Conservation (phyloP, 1,140 invertebrate species). For the Medauroidea extradentata region DNA sequence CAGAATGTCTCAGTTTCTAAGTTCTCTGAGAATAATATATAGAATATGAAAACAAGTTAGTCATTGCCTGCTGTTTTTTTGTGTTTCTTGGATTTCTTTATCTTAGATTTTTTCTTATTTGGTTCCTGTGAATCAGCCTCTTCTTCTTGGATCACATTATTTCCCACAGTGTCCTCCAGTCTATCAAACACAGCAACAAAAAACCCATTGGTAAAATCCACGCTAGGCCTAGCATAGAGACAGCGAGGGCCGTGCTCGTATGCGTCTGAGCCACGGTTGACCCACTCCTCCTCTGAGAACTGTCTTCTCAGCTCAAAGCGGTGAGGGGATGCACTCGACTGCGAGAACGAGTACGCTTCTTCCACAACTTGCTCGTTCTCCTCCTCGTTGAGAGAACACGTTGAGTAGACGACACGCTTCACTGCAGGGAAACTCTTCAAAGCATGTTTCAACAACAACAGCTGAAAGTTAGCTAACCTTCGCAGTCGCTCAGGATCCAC, state of each 20-base stretch:
- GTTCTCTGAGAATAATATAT: no score
- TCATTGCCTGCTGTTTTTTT: no score
- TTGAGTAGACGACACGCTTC: conserved; percentile 88
- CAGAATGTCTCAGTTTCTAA: no score
- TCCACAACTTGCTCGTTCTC: conserved; percentile 89
- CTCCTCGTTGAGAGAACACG: conserved; percentile 83
- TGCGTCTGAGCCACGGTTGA: conserved; percentile 58
- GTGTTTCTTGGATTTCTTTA: no score
- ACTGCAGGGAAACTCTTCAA: conserved; percentile 76
- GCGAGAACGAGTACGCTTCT: conserved; percentile 36
- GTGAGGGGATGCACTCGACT: background rate
- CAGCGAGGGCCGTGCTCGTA: conserved; percentile 65
- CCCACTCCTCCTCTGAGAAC: conserved; percentile 49
- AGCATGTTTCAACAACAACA: conserved; percentile 78
- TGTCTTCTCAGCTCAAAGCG: background rate
- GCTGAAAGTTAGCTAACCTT: conserved; percentile 77
- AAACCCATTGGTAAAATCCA: conserved; percentile 86
- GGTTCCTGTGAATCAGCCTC: no score
- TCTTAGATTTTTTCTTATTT: no score
- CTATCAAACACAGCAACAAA: conserved; percentile 87
- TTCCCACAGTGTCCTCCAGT: conserved; percentile 24
- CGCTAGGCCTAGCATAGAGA: conserved; percentile 67
- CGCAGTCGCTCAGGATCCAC: conserved; percentile 49
- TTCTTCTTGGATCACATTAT: no score
- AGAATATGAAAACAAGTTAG: no score